Percentiles rank a stretch among this genome's conserved stretches.
phyloP scores from a whole-genome alignment of 2,888 invertebrate species.

The Drosophila austrosaltans region DNA sequence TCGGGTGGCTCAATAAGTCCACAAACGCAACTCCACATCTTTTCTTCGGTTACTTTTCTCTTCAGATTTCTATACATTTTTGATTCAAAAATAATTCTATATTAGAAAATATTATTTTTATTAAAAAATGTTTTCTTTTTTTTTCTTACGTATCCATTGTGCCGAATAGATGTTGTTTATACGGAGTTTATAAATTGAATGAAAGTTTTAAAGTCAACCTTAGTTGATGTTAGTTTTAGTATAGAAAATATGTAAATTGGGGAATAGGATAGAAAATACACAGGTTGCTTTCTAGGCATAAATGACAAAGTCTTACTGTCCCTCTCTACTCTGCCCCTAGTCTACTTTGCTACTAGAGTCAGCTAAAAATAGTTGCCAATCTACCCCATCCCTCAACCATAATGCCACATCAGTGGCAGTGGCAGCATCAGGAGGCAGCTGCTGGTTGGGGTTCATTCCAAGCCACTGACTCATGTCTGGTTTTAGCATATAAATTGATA shows the following conservation, averaged over 20 bases:
- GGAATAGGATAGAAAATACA: slow-evolving; percentile 14
- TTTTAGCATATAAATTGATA: slow-evolving; percentile 18
- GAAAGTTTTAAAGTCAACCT: slow-evolving; percentile 14
- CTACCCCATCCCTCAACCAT: slow-evolving; percentile 21
- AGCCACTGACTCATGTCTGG: slow-evolving; percentile 47
- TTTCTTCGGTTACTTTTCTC: not conserved
- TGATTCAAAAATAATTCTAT: no score
- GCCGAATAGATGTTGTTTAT: no score
- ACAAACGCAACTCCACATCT: slow-evolving; percentile 48
- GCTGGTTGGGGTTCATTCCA: slow-evolving; percentile 22
- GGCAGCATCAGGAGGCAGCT: slow-evolving; percentile 17
- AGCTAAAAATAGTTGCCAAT: slow-evolving; percentile 46
- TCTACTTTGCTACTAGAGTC: slow-evolving; percentile 15
- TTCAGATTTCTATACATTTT: not conserved
- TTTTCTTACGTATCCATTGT: not conserved
- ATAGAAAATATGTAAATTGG: slow-evolving; percentile 42
- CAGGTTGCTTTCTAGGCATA: slow-evolving; percentile 26
- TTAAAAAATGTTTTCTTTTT: not conserved
- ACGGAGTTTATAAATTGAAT: not conserved
- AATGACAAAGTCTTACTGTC: slow-evolving; percentile 24
- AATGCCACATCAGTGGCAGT: slow-evolving; percentile 21
- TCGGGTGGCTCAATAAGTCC: slow-evolving; percentile 18
- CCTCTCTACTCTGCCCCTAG: not conserved
- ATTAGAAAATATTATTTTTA: no score
- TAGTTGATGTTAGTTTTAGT: not conserved